phyloP scores from a whole-genome alignment of 2,113 vertebrate species.

The Gambusia holbrooki region DNA sequence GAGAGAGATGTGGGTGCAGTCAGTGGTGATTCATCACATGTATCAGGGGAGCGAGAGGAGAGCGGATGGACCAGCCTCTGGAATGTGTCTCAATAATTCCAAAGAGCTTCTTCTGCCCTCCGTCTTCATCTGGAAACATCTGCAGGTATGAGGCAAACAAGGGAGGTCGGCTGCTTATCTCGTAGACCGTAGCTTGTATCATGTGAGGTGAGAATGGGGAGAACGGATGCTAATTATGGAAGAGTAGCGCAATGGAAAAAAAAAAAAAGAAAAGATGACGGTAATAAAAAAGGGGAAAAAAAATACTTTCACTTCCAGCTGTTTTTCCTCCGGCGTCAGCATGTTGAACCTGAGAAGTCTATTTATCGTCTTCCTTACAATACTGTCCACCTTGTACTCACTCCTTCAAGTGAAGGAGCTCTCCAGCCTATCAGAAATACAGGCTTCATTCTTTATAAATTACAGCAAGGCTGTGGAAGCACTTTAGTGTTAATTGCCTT shows the following conservation, averaged over 20 bases:
- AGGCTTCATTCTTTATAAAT: constrained; percentile 66
- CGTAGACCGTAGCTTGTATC: constrained; percentile 5
- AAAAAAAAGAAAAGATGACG: neutral
- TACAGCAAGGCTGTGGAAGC: constrained; percentile 43
- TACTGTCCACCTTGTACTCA: constrained; percentile 37
- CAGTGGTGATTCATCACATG: constrained; percentile 80
- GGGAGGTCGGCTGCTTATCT: constrained; percentile 36
- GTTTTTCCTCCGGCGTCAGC: constrained; percentile 51
- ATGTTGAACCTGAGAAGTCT: constrained; percentile 64
- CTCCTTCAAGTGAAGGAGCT: constrained; percentile 33
- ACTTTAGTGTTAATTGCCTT: constrained; percentile 71
- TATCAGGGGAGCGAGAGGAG: constrained; percentile 70
- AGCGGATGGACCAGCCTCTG: constrained; percentile 64
- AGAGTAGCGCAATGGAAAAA: neutral
- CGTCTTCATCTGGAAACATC: constrained; percentile 60
- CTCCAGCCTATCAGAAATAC: constrained; percentile 52
- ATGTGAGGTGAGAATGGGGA: constrained; percentile 46
- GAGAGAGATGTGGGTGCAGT: constrained; percentile 82
- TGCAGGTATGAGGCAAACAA: constrained; percentile 38
- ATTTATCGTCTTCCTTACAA: constrained; percentile 66
- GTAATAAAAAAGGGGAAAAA: constrained; percentile 16
- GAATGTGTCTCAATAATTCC: constrained; percentile 68
- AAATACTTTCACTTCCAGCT: constrained; percentile 70
- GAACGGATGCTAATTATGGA: constrained; percentile 45
- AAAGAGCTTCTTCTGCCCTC: constrained; percentile 54